A percentile compares a stretch with the other conserved stretches of the same genome.
phyloP scores from a whole-genome alignment of 2,888 invertebrate species.

The Ophion ellenae region DNA sequence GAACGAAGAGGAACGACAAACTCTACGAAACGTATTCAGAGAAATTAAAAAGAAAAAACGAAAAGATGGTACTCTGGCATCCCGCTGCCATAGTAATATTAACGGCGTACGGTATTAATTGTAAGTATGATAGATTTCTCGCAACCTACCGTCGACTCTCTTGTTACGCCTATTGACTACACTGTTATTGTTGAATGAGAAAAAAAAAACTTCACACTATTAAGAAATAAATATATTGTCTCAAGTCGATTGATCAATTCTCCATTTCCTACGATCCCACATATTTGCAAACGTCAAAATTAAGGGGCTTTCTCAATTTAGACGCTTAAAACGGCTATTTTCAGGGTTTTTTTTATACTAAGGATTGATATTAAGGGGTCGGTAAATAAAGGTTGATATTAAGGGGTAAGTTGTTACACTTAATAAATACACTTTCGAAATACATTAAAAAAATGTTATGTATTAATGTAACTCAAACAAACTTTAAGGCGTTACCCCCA shows the following conservation, averaged over 20 bases:
- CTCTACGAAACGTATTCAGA: constrained; percentile 14
- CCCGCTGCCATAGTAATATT: constrained; percentile 63
- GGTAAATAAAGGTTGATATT: too few species aligned
- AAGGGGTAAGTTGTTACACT: too few species aligned
- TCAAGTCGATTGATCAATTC: constrained; percentile 71
- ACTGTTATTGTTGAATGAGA: constrained; percentile 82
- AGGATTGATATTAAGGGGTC: too few species aligned
- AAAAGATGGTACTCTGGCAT: constrained; percentile 57
- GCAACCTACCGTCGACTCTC: constrained; percentile 83
- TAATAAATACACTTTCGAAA: too few species aligned
- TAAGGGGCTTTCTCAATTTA: too few species aligned
- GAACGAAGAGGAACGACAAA: constrained; percentile 34
- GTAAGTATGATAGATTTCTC: constrained; percentile 80
- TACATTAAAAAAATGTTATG: too few species aligned
- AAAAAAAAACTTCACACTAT: constrained; percentile 80
- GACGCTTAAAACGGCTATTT: too few species aligned
- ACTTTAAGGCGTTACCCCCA: too few species aligned
- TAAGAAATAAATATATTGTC: constrained; percentile 84
- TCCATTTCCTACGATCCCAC: not conserved
- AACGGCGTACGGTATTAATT: constrained; percentile 77
- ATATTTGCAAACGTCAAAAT: not conserved
- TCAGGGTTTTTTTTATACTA: too few species aligned
- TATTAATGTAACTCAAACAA: too few species aligned
- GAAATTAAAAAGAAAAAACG: constrained; percentile 38
- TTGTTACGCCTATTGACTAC: constrained; percentile 83